These are phyloP conservation scores for Apostichopus leukothele DNA, from an alignment of 53 echinoderm and acorn worm species.

Conservation along the genomic window DNA sequence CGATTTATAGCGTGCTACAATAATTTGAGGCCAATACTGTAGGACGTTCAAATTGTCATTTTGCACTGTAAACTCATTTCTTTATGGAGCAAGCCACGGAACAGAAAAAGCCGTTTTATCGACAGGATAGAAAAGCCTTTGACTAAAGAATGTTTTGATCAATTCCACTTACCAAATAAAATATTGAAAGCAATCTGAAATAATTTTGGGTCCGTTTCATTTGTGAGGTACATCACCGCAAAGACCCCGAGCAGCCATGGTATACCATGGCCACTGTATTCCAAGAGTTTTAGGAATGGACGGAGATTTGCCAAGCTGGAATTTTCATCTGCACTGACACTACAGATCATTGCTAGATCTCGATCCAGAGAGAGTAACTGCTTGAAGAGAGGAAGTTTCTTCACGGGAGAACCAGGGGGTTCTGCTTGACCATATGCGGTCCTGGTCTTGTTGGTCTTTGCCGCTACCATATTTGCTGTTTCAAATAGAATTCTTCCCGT, in stretches of 20 bases:
- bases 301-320: constrained; percentile 53
- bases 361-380: constrained; percentile 48
- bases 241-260: constrained; percentile 70
- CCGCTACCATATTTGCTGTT: neutral
- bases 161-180: constrained; percentile 64
- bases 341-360: constrained; percentile 48
- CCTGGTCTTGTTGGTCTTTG: neutral
- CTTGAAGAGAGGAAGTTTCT: neutral
- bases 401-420: constrained; percentile 7
- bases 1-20: too few relatives aligned
- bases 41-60: too few relatives aligned
- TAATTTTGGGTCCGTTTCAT: constrained; percentile 37
- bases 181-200: constrained; percentile 65
- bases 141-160: too few relatives aligned
- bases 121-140: too few relatives aligned
- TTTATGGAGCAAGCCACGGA: too few relatives aligned
- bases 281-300: constrained; percentile 65
- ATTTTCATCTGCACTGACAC: constrained; percentile 57
- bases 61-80: too few relatives aligned
- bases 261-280: constrained; percentile 87
- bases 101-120: too few relatives aligned
- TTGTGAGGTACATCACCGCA: constrained; percentile 46
- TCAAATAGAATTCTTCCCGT: too few relatives aligned
- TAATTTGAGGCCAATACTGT: too few relatives aligned
- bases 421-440: neutral